Evolutionary conservation across 2,888 invertebrate species (phyloP).

Genomic region (Carpatolechia fugitivella): DNA sequence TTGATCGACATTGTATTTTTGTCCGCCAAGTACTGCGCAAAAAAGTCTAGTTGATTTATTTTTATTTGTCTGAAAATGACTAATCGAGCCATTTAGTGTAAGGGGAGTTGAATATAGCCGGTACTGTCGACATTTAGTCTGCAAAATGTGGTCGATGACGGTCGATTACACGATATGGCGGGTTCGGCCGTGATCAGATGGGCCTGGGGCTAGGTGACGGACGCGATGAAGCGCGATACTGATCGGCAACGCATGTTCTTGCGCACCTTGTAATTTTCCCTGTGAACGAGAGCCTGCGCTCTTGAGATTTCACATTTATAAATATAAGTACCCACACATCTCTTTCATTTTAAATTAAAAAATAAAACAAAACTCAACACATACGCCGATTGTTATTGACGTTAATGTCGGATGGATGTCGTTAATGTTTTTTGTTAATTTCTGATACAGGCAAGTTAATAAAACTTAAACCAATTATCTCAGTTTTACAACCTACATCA

Average conservation of each 20-base stretch:
- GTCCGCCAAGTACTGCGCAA: slow-evolving; percentile 13
- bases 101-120: slow-evolving; percentile 34
- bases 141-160: slow-evolving; percentile 58
- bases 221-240: slow-evolving; percentile 59
- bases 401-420: slow-evolving; percentile 6
- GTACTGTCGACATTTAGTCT: slow-evolving; percentile 56
- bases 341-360: background rate
- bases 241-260: slow-evolving; percentile 38
- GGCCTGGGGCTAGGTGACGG: slow-evolving; percentile 64
- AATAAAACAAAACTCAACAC: slow-evolving; percentile 1
- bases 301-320: slow-evolving; percentile 22
- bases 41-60: slow-evolving; percentile 14
- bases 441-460: slow-evolving; percentile 7
- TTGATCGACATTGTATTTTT: slow-evolving; percentile 23
- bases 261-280: slow-evolving; percentile 58
- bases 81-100: slow-evolving; percentile 8
- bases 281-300: slow-evolving; percentile 35
- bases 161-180: slow-evolving; percentile 25
- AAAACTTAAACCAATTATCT: slow-evolving; percentile 38
- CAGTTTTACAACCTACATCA: slow-evolving; percentile 45
- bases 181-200: slow-evolving; percentile 46
- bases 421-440: slow-evolving; percentile 14
- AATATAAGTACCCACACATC: background rate
- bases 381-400: slow-evolving; percentile 3
- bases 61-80: slow-evolving; percentile 16